Evolutionary conservation across 2,797 vertebrate species (phyloP).

Genomic region (Phrynocephalus forsythii): DNA sequence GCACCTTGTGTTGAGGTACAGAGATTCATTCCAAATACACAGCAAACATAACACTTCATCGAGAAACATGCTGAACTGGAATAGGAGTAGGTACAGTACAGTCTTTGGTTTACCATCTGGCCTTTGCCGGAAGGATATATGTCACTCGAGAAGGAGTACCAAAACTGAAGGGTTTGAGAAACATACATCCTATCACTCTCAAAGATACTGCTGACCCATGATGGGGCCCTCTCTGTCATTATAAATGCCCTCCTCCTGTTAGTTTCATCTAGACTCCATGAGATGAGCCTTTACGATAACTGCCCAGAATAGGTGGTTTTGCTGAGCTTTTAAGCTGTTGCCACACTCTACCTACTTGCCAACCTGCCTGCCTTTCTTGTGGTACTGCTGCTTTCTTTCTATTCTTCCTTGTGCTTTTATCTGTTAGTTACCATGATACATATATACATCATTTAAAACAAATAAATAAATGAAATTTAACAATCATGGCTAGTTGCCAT

Average conservation of each 20-base stretch:
- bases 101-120: neutral
- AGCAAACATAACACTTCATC: neutral
- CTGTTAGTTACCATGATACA: neutral
- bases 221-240: neutral
- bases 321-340: neutral
- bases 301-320: neutral
- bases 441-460: neutral
- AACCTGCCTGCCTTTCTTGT: too few relatives aligned
- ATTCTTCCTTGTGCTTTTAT: neutral
- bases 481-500: neutral
- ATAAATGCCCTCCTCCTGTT: neutral
- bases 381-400: neutral
- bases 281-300: neutral
- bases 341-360: too few relatives aligned
- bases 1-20: constrained; percentile 26
- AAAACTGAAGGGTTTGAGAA: neutral
- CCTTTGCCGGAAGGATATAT: neutral
- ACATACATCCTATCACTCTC: too few relatives aligned
- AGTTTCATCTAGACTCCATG: neutral
- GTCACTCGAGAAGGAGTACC: neutral
- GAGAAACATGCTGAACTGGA: constrained; percentile 5
- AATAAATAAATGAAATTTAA: neutral
- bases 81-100: neutral
- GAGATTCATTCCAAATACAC: constrained; percentile 2
- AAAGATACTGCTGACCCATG: too few relatives aligned